These are phyloP conservation scores for Heliconius nattereri DNA, from an alignment of 1,140 invertebrate species.

Conservation along the genomic window DNA sequence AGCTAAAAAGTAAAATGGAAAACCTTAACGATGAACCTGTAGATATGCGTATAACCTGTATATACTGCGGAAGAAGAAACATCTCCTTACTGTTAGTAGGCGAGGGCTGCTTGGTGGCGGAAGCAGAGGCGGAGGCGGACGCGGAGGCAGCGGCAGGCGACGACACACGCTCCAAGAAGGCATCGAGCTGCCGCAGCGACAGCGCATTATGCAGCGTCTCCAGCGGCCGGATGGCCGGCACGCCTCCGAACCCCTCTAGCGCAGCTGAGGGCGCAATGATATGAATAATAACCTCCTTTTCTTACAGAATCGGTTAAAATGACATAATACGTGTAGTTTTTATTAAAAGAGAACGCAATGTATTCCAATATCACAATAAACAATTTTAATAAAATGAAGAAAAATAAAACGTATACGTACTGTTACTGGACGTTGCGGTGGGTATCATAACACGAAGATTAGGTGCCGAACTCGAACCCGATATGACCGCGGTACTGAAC, in stretches of 20 bases:
- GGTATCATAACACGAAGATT: slow-evolving; percentile 93
- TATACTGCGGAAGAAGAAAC: no score
- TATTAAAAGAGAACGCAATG: neutral
- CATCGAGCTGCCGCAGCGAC: slow-evolving; percentile 93
- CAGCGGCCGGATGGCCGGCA: slow-evolving; percentile 95
- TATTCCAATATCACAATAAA: neutral
- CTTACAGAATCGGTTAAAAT: no score
- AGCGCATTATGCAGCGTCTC: slow-evolving; percentile 98
- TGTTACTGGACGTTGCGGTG: slow-evolving; percentile 85
- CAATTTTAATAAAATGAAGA: neutral
- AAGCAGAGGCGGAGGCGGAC: neutral
- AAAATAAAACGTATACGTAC: slow-evolving; percentile 64
- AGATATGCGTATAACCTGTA: no score
- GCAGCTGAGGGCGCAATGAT: slow-evolving; percentile 71
- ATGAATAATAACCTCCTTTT: no score
- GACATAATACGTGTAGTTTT: no score
- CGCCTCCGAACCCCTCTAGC: slow-evolving; percentile 91
- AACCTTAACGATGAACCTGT: no score
- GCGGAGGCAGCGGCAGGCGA: slow-evolving; percentile 17
- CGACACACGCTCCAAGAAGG: slow-evolving; percentile 92
- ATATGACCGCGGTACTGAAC: slow-evolving; percentile 96
- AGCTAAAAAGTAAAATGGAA: no score
- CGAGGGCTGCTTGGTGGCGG: slow-evolving; percentile 33
- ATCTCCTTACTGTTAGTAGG: slow-evolving; percentile 36
- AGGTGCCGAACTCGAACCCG: slow-evolving; percentile 94